Base-by-base conservation (phyloP, 2,797 vertebrate genomes). In the Chrosomus eos region DNA sequence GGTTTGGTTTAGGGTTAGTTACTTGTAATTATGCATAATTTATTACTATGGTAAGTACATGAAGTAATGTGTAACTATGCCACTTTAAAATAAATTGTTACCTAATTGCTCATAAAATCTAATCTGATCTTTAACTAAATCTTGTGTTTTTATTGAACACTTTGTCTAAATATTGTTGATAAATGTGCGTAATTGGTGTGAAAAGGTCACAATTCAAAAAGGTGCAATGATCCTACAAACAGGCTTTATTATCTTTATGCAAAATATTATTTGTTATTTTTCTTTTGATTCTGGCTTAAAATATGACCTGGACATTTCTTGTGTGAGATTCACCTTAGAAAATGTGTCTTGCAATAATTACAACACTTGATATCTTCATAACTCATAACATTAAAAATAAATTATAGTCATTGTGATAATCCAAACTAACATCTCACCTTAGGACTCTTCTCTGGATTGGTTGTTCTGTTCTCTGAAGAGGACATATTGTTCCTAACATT, bases 401-500 rank as follows among this genome's bases (percentile, higher is more conserved):
- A 3, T 51, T 3, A 62, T 21, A 48, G 16, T 64, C 10, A 9
- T 38, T 55, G 21, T 55, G 5, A 40, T 28, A 71, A 71, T 26
- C 5, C 6, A 40, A 28, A 58, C n/a, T 38, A 53, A 43, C 3
- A 0, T 85, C 86, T 60, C 85, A 86, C 81, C 86, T 78, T 85
- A n/a, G 7, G 73, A 85, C 70, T 60, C 86, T 64, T 64, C 73
- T 85, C 90, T 62, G 28, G 71, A 81, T 2, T 60, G 48, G 28
- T 28, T 33, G n/a, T 31, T 70, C 1, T 40, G 45, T 66, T 88
- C 84, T 18, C 79, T 84, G 3, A 83, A 86, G 48, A 83, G 21
- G 64, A 78, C 45, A 19, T 40, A 38, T 81, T n/a, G 13, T 87
- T 88, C 21, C 40, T 77, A 67, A 94, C 88, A 76, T 93, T 53